Conservation (phyloP, 2,888 invertebrate genomes). For the Melangyna quadrimaculata region DNA sequence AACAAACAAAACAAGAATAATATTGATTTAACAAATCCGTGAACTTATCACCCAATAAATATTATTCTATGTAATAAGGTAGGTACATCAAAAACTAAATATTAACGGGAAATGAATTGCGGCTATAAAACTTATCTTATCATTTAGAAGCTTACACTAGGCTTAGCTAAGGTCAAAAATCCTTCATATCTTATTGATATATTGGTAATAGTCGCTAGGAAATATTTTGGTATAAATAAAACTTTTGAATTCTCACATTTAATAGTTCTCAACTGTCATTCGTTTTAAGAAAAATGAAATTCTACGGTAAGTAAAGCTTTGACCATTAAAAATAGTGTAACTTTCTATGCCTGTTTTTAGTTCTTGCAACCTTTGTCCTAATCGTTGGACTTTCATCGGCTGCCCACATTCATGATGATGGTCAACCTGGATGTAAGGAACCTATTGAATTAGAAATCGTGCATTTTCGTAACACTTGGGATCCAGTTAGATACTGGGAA, state of each 20-base stretch:
- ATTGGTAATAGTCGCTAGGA: no score
- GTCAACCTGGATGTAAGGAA: slow-evolving; percentile 76
- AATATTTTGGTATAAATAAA: neutral
- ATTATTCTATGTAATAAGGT: neutral
- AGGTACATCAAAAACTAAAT: no score
- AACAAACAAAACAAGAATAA: neutral
- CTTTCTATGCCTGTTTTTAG: neutral
- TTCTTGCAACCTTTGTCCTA: neutral
- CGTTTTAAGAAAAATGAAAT: neutral
- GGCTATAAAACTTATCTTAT: neutral
- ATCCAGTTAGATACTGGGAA: slow-evolving; percentile 76
- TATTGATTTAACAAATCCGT: neutral
- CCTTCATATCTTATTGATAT: neutral
- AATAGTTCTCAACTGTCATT: neutral
- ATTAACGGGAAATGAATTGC: neutral
- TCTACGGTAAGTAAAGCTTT: neutral
- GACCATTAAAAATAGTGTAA: neutral
- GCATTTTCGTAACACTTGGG: slow-evolving; percentile 76
- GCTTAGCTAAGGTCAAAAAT: neutral
- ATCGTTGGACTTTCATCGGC: slow-evolving; percentile 6
- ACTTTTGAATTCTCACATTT: neutral
- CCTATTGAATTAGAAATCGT: slow-evolving; percentile 73
- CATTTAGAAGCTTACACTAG: neutral
- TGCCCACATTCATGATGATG: slow-evolving; percentile 67
- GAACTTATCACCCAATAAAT: neutral